These are phyloP conservation scores for Synanthedon myopaeformis DNA, from an alignment of 2,888 invertebrate species.

Conservation along the genomic window DNA sequence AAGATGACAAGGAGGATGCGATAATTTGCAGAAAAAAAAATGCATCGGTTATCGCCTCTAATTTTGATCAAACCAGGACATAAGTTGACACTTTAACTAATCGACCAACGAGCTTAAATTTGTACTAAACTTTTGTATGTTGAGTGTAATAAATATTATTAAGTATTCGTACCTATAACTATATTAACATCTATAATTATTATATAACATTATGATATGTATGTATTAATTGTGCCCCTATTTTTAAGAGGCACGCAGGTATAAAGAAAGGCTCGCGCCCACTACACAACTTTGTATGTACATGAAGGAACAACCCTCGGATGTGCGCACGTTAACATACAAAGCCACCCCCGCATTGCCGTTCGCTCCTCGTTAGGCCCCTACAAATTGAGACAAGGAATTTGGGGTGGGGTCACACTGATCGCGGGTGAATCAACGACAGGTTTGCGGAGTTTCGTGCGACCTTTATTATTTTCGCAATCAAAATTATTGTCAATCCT, in stretches of 20 bases:
- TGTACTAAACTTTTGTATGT: no score
- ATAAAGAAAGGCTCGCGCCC: not conserved
- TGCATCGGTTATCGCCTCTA: no score
- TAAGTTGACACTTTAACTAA: no score
- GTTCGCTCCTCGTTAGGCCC: slow-evolving; percentile 49
- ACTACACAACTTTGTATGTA: not conserved
- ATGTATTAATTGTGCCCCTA: not conserved
- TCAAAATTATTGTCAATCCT: no score
- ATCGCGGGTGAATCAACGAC: not conserved
- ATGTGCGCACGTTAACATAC: slow-evolving; percentile 21
- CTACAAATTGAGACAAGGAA: slow-evolving; percentile 17
- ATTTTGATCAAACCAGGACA: no score
- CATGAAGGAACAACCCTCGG: slow-evolving; percentile 6
- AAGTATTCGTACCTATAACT: no score
- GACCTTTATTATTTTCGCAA: no score
- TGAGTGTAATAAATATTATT: no score
- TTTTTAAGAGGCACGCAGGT: not conserved
- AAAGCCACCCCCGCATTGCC: slow-evolving; percentile 16
- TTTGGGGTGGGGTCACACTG: not conserved
- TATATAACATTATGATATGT: not conserved
- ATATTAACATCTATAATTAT: not conserved
- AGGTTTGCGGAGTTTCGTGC: no score
- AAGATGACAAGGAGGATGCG: no score
- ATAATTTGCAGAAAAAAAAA: no score
- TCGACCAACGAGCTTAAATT: no score